Evolutionary conservation across 2,888 invertebrate species (phyloP).

Genomic region (Chloromyia formosa): DNA sequence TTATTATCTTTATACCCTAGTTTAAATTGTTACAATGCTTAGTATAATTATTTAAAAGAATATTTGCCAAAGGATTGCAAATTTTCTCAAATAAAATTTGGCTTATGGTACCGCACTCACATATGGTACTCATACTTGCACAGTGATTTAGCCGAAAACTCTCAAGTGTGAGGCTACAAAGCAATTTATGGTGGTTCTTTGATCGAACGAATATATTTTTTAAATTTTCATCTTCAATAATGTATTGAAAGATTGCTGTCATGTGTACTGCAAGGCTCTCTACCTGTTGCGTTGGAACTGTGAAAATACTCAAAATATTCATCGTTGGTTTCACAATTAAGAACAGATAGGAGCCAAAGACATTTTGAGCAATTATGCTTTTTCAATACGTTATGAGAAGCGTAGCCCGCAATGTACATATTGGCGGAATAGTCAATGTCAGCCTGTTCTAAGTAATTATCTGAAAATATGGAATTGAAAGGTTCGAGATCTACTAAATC

Average conservation of each 20-base stretch:
- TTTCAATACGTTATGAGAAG: background rate
- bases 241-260: background rate
- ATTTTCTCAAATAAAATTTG: background rate
- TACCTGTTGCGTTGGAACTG: background rate
- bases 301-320: background rate
- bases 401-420: background rate
- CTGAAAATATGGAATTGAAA: no score
- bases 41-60: background rate
- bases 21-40: background rate
- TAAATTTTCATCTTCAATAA: background rate
- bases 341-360: background rate
- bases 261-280: background rate
- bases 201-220: background rate
- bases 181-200: no score
- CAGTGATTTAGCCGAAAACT: background rate
- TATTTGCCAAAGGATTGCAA: background rate
- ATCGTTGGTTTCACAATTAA: background rate
- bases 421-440: background rate
- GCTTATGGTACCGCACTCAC: background rate
- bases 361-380: background rate
- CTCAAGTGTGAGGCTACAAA: background rate
- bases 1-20: no score
- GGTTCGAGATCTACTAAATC: no score
- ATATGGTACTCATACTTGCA: background rate
- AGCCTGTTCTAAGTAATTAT: no score